Evolutionary conservation across 2,113 vertebrate species (phyloP).

Genomic region (Embiotoca jacksoni): DNA sequence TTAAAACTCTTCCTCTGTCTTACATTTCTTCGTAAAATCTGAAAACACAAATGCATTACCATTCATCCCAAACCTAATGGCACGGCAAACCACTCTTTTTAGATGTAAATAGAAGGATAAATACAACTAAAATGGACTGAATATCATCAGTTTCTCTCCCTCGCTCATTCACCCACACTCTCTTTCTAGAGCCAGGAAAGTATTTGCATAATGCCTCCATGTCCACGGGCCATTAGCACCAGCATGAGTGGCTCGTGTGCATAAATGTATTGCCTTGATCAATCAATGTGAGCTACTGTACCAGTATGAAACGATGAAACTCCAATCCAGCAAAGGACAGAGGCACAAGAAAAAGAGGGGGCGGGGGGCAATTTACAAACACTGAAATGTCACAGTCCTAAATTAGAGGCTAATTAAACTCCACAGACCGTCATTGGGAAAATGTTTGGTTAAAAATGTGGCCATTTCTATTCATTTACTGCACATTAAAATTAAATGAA

Average conservation of each 20-base stretch:
- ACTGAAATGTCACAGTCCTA: slow-evolving; percentile 6
- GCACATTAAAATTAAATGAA: neutral
- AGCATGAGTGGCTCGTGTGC: slow-evolving; percentile 65
- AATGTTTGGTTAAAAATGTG: slow-evolving; percentile 12
- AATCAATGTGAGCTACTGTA: slow-evolving; percentile 69
- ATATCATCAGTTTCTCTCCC: slow-evolving; percentile 59
- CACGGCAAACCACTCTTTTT: slow-evolving; percentile 53
- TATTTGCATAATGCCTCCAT: slow-evolving; percentile 79
- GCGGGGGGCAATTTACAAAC: neutral
- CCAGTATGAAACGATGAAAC: slow-evolving; percentile 17
- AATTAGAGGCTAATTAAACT: slow-evolving; percentile 1
- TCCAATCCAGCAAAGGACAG: slow-evolving; percentile 9
- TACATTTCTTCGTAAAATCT: neutral
- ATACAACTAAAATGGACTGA: slow-evolving; percentile 61
- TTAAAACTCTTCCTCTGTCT: neutral
- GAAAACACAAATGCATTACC: neutral
- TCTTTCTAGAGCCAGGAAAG: slow-evolving; percentile 25
- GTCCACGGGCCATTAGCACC: slow-evolving; percentile 74
- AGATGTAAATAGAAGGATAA: slow-evolving; percentile 57
- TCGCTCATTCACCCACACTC: slow-evolving; percentile 51
- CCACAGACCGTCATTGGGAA: neutral
- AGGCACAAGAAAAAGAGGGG: neutral
- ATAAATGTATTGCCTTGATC: slow-evolving; percentile 73
- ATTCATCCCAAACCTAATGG: slow-evolving; percentile 61
- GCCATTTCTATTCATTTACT: neutral